Percentiles rank a stretch among this genome's conserved stretches.
Conservation (phyloP, 1,140 invertebrate species). For the Tetramorium alpestre region DNA sequence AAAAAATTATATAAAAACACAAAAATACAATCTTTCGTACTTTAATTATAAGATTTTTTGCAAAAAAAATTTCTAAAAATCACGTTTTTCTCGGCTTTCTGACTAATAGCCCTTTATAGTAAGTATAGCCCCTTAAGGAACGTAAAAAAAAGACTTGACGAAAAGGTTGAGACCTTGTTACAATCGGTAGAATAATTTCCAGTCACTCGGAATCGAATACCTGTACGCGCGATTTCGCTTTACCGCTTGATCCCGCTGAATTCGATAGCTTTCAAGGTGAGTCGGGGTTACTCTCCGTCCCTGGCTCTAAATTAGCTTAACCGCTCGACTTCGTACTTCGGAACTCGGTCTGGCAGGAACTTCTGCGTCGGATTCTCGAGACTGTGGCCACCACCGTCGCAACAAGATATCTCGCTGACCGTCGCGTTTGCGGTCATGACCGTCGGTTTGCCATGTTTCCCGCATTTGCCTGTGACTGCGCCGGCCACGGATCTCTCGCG, state of each 20-base stretch:
- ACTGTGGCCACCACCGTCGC: conserved; percentile 6
- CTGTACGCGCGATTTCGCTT: conserved; percentile 39
- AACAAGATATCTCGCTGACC: conserved; percentile 58
- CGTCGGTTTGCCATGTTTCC: conserved; percentile 41
- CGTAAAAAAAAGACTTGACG: neutral
- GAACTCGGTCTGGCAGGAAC: conserved; percentile 27
- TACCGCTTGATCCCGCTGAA: neutral
- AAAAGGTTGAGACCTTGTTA: neutral
- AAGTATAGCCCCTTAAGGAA: too few species aligned
- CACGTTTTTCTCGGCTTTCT: too few species aligned
- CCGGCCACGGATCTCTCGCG: conserved; percentile 25
- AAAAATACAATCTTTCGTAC: too few species aligned
- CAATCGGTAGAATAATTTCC: neutral
- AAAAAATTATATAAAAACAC: too few species aligned
- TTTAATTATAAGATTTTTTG: too few species aligned
- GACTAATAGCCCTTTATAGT: too few species aligned
- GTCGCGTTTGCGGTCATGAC: conserved; percentile 59
- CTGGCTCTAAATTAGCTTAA: conserved; percentile 52
- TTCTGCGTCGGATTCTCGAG: conserved; percentile 50
- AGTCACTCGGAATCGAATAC: conserved; percentile 13
- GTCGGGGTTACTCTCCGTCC: neutral
- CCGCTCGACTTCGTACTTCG: conserved; percentile 42
- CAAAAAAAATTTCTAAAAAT: too few species aligned
- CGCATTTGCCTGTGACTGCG: conserved; percentile 50
- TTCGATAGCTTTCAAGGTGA: conserved; percentile 35